phyloP scores from a whole-genome alignment of 1,140 invertebrate species.

The Caenorhabditis remanei region DNA sequence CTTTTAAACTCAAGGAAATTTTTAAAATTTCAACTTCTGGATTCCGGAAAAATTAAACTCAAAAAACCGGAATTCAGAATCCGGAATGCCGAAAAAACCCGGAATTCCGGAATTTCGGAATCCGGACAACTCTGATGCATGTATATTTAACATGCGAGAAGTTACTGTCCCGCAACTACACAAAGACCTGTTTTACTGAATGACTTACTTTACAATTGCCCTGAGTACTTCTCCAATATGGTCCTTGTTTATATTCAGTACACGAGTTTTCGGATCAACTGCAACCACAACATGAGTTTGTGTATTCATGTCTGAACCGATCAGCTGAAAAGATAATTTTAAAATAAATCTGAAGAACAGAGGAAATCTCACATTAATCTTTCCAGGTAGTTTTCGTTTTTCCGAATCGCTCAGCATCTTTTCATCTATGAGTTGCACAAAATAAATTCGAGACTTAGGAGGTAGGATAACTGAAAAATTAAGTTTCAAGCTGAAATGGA shows the following conservation, averaged over 20 bases:
- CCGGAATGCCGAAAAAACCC: too few species aligned
- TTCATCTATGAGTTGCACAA: slow-evolving; percentile 28
- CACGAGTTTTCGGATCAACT: neutral
- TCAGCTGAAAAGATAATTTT: neutral
- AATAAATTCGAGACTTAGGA: slow-evolving; percentile 25
- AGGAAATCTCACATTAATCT: slow-evolving; percentile 11
- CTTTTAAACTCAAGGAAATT: too few species aligned
- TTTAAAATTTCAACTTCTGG: too few species aligned
- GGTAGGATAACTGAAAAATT: slow-evolving; percentile 12
- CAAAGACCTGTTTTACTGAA: too few species aligned
- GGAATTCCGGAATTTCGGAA: too few species aligned
- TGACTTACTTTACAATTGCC: slow-evolving; percentile 1
- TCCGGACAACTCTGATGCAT: too few species aligned
- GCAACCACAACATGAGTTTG: slow-evolving; percentile 5
- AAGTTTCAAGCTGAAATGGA: neutral
- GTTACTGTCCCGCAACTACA: too few species aligned
- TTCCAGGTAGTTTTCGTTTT: slow-evolving; percentile 29
- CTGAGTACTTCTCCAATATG: slow-evolving; percentile 30
- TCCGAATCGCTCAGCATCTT: slow-evolving; percentile 15
- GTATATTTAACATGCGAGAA: too few species aligned
- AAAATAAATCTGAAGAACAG: neutral
- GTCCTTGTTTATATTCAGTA: slow-evolving; percentile 14
- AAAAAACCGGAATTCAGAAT: too few species aligned
- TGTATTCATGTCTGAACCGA: slow-evolving; percentile 1
- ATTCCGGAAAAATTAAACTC: too few species aligned